These are phyloP conservation scores for Ptychodera flava DNA, from an alignment of 35 echinoderm and acorn worm species.

Conservation along the genomic window DNA sequence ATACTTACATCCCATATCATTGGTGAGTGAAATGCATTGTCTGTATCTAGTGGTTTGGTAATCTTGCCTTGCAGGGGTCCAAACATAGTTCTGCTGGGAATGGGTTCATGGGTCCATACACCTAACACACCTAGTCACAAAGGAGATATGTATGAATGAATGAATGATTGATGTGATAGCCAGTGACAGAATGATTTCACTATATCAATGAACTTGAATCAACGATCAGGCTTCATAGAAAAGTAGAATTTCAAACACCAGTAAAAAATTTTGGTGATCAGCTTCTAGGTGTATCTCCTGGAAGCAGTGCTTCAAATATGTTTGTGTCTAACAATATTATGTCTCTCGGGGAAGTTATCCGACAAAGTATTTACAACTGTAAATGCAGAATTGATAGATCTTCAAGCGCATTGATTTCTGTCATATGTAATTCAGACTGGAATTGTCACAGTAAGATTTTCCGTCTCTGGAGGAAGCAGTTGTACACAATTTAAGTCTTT, in stretches of 20 bases:
- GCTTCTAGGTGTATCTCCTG: background rate
- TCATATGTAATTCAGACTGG: no score
- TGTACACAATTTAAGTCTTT: no score
- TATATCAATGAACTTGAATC: slow-evolving; percentile 1
- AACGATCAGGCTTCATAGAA: background rate
- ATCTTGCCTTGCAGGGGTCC: slow-evolving; percentile 3
- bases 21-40: background rate
- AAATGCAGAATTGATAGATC: no score
- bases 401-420: no score
- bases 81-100: background rate
- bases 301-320: no score
- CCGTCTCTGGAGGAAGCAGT: no score
- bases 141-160: background rate
- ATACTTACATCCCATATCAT: background rate
- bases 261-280: background rate
- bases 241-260: background rate
- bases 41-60: background rate
- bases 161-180: background rate
- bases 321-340: no score
- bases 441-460: no score
- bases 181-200: background rate
- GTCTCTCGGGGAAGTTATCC: no score
- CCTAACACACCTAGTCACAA: background rate
- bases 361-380: no score
- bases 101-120: background rate